Evolutionary conservation across 2,888 invertebrate species (phyloP), one percentile per base, ranked within the genome.

Genomic region (Acanthococcus lagerstroemiae): DNA sequence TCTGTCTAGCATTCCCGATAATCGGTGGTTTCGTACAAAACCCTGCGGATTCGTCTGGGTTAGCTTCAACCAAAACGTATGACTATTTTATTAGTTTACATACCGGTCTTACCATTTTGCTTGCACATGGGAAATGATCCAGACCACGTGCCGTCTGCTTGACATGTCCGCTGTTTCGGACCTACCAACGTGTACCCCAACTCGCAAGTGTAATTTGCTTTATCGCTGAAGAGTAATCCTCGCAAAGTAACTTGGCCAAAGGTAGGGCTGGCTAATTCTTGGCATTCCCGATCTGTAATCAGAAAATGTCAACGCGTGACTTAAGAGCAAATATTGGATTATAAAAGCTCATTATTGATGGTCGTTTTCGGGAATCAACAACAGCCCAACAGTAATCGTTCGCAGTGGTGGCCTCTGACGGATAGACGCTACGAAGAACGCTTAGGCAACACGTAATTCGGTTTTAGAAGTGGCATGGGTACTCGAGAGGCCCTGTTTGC

Each of bases 81-180:
- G 2, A 37, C n/a, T 37, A 37, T 37, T 30, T 30, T 30, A 15
- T 37, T 9, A 1, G n/a, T 37, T 37, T 15, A 15, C 37, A 3
- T 15, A 37, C 15, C 22, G 15, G 30, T 77, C 81, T 80, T 80
- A 84, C 87, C 85, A 73, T 90, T 90, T 75, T 90, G 86, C 75
- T 89, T 90, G 79, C 91, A 92, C 5, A 87, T 84, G 3, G 92
- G 90, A 5, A 87, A 84, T 48, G 84, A 82, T 0, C 90, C 90
- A 0, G 89, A 88, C 92, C 92, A 92, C 70, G 86, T 85, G 22
- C 95, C 93, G 75, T 96, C 95, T 0, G 94, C 93, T 72, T 92
- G 88, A 75, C 99, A 99, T 68, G 85, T 84, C 60, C 95, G 80
- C 74, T 90, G 89, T 73, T 88, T 85, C 0, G 90, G 79, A 0